These are phyloP conservation scores for Tapirus indicus DNA, from an alignment of 2,797 vertebrate species.

Conservation along the genomic window DNA sequence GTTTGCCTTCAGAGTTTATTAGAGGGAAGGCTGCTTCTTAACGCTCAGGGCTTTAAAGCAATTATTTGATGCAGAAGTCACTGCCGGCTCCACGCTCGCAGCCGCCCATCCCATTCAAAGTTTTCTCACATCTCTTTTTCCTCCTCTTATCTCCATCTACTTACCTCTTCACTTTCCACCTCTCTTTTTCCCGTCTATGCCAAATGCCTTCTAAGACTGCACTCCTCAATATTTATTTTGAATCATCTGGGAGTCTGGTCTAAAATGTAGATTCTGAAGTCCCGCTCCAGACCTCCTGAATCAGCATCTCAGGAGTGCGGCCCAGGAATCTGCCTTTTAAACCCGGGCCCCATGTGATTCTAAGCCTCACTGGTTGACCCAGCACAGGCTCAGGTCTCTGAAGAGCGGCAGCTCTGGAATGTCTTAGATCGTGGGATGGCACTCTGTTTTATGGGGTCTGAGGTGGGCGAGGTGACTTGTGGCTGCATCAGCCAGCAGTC, in stretches of 20 bases:
- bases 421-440: neutral
- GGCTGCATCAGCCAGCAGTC: neutral
- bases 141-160: neutral
- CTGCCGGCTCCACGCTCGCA: neutral
- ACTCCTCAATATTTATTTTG: neutral
- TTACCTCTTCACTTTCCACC: neutral
- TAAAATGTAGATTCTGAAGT: neutral
- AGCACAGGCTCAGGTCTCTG: neutral
- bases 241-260: neutral
- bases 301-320: neutral
- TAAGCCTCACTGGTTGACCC: neutral
- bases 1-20: slow-evolving; percentile 42
- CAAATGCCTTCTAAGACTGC: neutral
- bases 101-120: neutral
- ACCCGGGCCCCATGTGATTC: neutral
- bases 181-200: neutral
- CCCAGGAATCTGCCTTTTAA: neutral
- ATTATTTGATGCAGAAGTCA: slow-evolving; percentile 15
- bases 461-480: neutral
- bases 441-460: neutral
- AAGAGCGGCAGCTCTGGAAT: neutral
- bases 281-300: neutral
- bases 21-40: slow-evolving; percentile 6
- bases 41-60: neutral
- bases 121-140: neutral